These are phyloP conservation scores for Oikopleura vanhoeffeni DNA, from an alignment of 23 tunicate species.

Conservation along the genomic window DNA sequence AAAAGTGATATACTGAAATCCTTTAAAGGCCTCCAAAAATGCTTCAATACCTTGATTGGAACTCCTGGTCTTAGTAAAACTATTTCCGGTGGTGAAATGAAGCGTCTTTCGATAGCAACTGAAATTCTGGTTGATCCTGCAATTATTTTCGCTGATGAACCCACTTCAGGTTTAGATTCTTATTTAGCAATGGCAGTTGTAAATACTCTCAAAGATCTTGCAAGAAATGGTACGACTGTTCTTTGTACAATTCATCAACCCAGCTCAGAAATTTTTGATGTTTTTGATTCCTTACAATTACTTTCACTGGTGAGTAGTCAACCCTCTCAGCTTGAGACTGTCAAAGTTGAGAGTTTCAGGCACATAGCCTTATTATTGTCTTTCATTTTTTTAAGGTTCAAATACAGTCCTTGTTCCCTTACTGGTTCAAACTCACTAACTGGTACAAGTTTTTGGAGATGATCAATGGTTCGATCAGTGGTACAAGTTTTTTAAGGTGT, in stretches of 20 bases:
- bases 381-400: conserved; percentile 23
- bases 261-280: too few relatives aligned
- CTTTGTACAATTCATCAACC: too few relatives aligned
- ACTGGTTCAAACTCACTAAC: too few relatives aligned
- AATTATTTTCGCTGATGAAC: conserved; percentile 20
- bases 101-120: conserved; percentile 31
- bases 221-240: conserved; percentile 34
- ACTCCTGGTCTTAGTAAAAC: conserved; percentile 33
- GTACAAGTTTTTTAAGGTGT: too few relatives aligned
- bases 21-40: too few relatives aligned
- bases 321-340: not conserved
- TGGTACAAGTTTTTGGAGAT: too few relatives aligned
- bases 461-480: too few relatives aligned
- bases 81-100: conserved; percentile 45
- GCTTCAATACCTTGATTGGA: conserved; percentile 26
- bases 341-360: too few relatives aligned
- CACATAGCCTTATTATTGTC: too few relatives aligned
- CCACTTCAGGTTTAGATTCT: conserved; percentile 61
- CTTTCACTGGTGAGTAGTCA: not conserved
- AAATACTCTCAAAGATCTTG: conserved; percentile 27
- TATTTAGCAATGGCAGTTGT: conserved; percentile 41
- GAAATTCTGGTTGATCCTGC: conserved; percentile 24
- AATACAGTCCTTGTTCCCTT: too few relatives aligned
- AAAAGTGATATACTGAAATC: too few relatives aligned
- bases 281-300: not conserved